A percentile compares a stretch with the other conserved stretches of the same genome.
These are phyloP conservation scores for Microtus pennsylvanicus DNA, from an alignment of 2,113 vertebrate species.

Conservation along the genomic window DNA sequence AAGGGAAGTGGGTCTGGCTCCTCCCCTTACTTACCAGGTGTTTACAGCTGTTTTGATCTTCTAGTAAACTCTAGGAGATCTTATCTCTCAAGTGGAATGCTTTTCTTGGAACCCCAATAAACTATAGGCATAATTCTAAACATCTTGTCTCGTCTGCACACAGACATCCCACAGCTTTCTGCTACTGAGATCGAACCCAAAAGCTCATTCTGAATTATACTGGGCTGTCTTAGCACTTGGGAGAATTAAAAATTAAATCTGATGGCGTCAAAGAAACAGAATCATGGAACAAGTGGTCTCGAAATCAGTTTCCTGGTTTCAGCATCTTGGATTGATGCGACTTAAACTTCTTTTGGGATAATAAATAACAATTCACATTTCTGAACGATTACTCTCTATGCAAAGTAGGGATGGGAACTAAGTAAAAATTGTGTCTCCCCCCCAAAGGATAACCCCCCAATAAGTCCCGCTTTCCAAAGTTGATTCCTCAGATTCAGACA, in stretches of 20 bases:
- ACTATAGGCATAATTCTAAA: not conserved
- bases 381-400: constrained; percentile 62
- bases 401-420: constrained; percentile 62
- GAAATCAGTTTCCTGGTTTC: constrained; percentile 42
- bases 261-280: not conserved
- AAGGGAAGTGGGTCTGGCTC: constrained; percentile 71
- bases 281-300: not conserved
- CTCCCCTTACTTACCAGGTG: constrained; percentile 71
- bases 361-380: constrained; percentile 77
- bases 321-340: not conserved
- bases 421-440: constrained; percentile 70
- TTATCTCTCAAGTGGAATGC: not conserved
- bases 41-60: constrained; percentile 73
- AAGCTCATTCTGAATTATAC: not conserved
- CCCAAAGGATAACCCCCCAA: constrained; percentile 78
- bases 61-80: constrained; percentile 72
- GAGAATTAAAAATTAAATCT: constrained; percentile 10
- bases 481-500: constrained; percentile 82
- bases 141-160: not conserved
- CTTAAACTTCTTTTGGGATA: constrained; percentile 70
- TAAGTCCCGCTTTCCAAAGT: constrained; percentile 80
- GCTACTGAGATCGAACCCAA: not conserved
- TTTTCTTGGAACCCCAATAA: not conserved
- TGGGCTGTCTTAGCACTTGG: not conserved
- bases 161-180: not conserved